Base-by-base conservation (phyloP, 2,888 invertebrate genomes). In the Ypsolopha scabrella region DNA sequence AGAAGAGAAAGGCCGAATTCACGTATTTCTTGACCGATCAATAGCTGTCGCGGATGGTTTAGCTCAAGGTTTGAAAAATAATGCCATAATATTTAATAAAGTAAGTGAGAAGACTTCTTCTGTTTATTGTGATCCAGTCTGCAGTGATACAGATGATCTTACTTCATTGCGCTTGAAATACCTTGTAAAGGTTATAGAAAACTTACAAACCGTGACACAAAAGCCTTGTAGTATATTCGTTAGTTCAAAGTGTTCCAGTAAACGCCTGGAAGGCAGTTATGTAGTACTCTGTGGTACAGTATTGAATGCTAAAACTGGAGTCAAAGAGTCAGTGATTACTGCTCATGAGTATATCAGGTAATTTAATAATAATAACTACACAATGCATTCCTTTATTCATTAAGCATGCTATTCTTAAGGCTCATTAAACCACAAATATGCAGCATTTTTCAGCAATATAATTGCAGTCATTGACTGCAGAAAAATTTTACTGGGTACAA, bases 211-310 rank as follows among this genome's bases (percentile, higher is more conserved):
- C 1, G 51, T 80, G 8, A 53, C 52, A 51, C 46, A 41, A n/a
- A 13, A 7, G 9, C 9, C 41, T 41, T 35, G 34, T 4, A 54
- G 59, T 44, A 56, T 82, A 53, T 54, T 71, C 41, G 64, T 85
- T 2, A 75, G 72, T n/a, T 66, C 70, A 6, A 90, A 86, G 58
- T 88, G 88, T 9, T 70, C 74, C 14, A 64, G 57, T 50, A 64
- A 58, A 46, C 55, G 62, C n/a, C 55, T 56, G 52, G 57, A 61
- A 7, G 60, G 61, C 44, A 61, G 60, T 51, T 59, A 58, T 45
- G 59, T 67, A 37, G 61, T 88, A 39, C 58, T 88, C 6, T 91
- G 91, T 72, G 92, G 91, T 1, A 77, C 89, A 35, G 91, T 92
- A 1, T 70, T 90, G 35, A 91, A 90, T 82, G 70, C 77, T 6